Conservation (phyloP, 2,797 vertebrate genomes). For the Myiotriccus ornatus region DNA sequence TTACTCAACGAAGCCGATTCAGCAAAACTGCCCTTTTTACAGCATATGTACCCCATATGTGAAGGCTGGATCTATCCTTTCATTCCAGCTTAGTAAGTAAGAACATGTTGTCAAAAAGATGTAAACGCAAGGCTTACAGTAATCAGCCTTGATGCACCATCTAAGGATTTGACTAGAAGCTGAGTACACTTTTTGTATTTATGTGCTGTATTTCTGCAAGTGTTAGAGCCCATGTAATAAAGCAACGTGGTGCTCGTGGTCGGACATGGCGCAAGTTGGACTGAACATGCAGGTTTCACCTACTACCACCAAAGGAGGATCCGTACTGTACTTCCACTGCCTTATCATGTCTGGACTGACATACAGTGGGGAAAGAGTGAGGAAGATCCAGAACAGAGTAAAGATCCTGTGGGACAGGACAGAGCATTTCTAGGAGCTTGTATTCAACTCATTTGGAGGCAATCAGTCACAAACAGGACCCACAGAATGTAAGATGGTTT, state of each 20-base stretch:
- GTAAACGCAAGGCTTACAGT: not conserved
- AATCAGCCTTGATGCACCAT: not conserved
- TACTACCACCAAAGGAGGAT: not conserved
- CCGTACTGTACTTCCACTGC: not conserved
- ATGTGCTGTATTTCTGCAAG: not conserved
- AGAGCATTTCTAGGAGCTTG: not conserved
- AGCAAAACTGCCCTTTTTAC: conserved; percentile 44
- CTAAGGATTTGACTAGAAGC: not conserved
- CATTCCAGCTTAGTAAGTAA: conserved; percentile 19
- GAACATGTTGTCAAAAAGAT: conserved; percentile 40
- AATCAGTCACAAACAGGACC: not conserved
- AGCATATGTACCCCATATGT: conserved; percentile 62
- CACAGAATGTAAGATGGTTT: not conserved
- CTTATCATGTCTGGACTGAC: not conserved
- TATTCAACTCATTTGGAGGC: not conserved
- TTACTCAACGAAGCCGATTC: conserved; percentile 41
- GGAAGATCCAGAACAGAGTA: not conserved
- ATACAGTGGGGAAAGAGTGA: fast-evolving
- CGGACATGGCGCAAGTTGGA: not conserved
- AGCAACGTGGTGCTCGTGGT: not conserved
- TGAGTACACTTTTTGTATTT: not conserved
- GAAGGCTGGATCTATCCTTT: conserved; percentile 14
- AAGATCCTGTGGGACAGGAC: not conserved
- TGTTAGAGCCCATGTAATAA: not conserved
- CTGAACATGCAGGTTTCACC: not conserved